Conservation (phyloP, 2,113 vertebrate genomes). For the Siniperca chuatsi region DNA sequence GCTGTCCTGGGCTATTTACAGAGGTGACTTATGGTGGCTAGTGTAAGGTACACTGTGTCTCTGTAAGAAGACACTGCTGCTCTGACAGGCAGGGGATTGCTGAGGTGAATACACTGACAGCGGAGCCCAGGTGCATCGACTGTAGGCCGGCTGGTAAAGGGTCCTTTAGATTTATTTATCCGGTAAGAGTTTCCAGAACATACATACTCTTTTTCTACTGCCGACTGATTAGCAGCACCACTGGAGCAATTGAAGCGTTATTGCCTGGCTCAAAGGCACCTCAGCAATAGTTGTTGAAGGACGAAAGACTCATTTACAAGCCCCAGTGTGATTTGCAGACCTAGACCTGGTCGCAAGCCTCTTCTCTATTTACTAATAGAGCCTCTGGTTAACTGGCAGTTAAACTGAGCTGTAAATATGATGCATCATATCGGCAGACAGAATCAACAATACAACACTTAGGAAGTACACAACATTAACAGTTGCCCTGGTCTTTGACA, state of each 20-base stretch:
- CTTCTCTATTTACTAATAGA: neutral
- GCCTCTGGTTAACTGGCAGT: neutral
- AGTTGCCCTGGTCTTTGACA: neutral
- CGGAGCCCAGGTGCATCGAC: constrained; percentile 40
- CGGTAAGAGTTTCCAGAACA: neutral
- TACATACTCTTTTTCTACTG: neutral
- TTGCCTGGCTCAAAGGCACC: constrained; percentile 7
- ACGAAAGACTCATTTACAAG: neutral
- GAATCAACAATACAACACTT: neutral
- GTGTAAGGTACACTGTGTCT: constrained; percentile 57
- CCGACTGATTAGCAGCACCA: neutral
- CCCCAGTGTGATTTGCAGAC: neutral
- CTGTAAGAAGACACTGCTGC: constrained; percentile 79
- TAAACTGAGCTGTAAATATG: neutral
- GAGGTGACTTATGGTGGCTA: constrained; percentile 70
- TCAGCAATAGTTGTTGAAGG: neutral
- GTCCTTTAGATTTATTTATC: constrained; percentile 1
- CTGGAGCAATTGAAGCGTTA: neutral
- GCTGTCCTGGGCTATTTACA: constrained; percentile 75
- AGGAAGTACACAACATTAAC: neutral
- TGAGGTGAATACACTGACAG: constrained; percentile 52
- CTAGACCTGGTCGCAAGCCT: neutral
- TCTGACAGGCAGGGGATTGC: constrained; percentile 45
- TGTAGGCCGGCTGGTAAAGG: neutral
- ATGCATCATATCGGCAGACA: neutral